These are phyloP conservation scores for Microtus montanus DNA, from an alignment of 2,113 vertebrate species.

Conservation along the genomic window DNA sequence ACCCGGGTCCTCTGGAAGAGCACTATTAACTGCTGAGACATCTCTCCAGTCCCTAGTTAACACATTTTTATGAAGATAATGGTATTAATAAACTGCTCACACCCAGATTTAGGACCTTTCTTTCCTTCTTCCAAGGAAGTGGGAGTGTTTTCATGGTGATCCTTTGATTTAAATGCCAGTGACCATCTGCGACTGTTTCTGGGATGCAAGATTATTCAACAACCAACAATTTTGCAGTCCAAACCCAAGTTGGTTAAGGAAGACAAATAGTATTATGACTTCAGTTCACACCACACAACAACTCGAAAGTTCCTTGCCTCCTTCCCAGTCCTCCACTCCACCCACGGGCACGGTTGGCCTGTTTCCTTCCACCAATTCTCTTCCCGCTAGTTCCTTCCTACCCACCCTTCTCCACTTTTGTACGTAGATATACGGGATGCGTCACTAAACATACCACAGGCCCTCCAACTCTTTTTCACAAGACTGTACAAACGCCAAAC, in stretches of 20 bases:
- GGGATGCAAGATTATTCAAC: background rate
- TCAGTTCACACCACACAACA: background rate
- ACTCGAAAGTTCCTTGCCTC: background rate
- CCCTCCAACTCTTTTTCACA: background rate
- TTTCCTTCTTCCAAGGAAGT: background rate
- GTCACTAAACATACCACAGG: conserved; percentile 10
- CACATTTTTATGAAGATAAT: background rate
- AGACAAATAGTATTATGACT: conserved; percentile 40
- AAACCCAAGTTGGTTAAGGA: background rate
- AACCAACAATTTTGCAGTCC: background rate
- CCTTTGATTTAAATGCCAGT: background rate
- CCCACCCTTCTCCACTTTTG: conserved; percentile 23
- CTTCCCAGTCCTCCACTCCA: background rate
- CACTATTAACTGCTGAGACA: too few relatives aligned
- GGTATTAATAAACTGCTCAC: conserved; percentile 27
- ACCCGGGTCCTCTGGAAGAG: too few relatives aligned
- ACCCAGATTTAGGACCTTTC: background rate
- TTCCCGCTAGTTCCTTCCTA: conserved; percentile 9
- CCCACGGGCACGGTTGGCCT: background rate
- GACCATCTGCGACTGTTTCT: background rate
- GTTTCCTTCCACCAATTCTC: background rate
- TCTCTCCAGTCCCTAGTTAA: too few relatives aligned
- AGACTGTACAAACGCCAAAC: conserved; percentile 7
- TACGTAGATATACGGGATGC: background rate
- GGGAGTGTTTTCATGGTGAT: background rate